phyloP scores from a whole-genome alignment of 2,888 invertebrate species.

The Hemicrepidius hirtus region DNA sequence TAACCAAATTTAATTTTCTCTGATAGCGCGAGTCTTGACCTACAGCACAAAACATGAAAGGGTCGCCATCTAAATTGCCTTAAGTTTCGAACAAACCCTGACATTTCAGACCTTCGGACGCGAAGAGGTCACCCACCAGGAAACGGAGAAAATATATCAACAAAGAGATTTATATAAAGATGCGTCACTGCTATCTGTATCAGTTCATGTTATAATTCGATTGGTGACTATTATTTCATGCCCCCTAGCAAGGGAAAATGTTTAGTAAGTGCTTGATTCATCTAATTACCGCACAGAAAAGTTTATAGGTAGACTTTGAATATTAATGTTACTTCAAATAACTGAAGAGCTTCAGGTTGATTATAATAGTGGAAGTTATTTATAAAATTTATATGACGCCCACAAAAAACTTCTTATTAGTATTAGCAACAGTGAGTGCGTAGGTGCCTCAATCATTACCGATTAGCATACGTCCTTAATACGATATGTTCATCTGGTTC shows the following conservation, averaged over 20 bases:
- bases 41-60: constrained; percentile 4
- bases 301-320: neutral
- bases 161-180: neutral
- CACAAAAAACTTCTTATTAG: constrained; percentile 11
- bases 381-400: constrained; percentile 14
- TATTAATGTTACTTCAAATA: no score
- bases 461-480: constrained; percentile 7
- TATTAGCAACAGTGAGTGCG: neutral
- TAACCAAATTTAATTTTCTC: neutral
- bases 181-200: constrained; percentile 14
- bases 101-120: constrained; percentile 1
- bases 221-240: neutral
- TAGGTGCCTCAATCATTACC: constrained; percentile 16
- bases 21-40: constrained; percentile 12
- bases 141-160: neutral
- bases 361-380: neutral
- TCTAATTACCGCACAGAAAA: neutral
- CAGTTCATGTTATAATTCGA: neutral
- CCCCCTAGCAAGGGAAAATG: neutral
- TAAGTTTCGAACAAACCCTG: constrained; percentile 7
- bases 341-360: neutral
- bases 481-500: constrained; percentile 5
- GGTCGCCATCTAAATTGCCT: neutral
- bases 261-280: neutral
- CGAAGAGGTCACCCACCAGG: neutral